Evolutionary conservation across 1,140 invertebrate species (phyloP), one percentile per base, ranked within the genome.

Genomic region (Arctopsyche grandis): DNA sequence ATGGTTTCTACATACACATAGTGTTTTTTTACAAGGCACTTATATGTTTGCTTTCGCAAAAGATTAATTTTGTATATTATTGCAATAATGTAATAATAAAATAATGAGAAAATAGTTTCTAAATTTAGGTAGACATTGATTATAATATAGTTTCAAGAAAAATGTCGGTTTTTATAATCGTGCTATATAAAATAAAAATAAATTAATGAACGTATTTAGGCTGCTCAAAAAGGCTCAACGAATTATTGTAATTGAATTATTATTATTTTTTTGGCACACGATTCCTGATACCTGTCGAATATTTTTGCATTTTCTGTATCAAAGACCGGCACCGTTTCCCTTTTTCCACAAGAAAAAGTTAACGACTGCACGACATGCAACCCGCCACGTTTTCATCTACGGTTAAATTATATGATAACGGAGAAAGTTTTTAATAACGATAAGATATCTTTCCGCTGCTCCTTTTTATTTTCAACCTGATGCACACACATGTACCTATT

Each of bases 371-470:
- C 43, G 69, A 43, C 81, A 82, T 78, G 81, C 81, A 44, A 82
- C 26, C 70, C 26, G 43, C 71, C 46, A 69, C 66, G 79, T 71
- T 82, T 82, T 81, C 81, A 82, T 82, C 81, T 81, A 77, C 81
- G 73, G 81, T 71, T 79, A 83, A 81, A 81, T 79, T 81, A 76
- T 78, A 79, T 79, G 74, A 81, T 81, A 78, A 75, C 70, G 66
- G 75, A 19, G 66, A 81, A 83, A 83, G 79, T 81, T 81, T 66
- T 77, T 83, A 81, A 83, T 80, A 80, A 82, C 77, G 79, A 69
- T 76, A 75, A 76, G 70, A 46, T 75, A 79, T 76, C 76, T 76
- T 73, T 69, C 1, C 69, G 69, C 76, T 43, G 56, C 63, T 74
- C 19, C 19, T 46, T 75, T 75, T 66, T 48, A 19, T 7, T 4